Evolutionary conservation across 2,113 vertebrate genomes (phyloP), one percentile per base, ranked within the genome.

Genomic region (Pseudopipra pipra): DNA sequence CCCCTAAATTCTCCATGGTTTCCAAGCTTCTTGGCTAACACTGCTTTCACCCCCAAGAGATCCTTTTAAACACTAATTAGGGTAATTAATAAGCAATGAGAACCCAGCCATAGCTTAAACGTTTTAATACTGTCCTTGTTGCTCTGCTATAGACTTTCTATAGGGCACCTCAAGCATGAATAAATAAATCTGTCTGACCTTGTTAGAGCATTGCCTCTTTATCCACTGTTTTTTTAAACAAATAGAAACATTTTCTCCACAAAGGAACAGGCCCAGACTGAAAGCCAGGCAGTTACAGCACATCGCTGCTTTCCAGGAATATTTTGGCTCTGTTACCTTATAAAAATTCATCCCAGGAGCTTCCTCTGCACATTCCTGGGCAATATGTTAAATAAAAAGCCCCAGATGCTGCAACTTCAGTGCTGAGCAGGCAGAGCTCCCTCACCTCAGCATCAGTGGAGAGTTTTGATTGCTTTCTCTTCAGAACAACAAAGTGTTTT

Each of bases 61-160:
- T 52, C 82, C 70, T 89, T 91, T 89, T 52, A 87, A 88, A 95
- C 25, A 66, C 95, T 93, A 83, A 95, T 95, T 88, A 93, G 72
- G 79, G 51, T 87, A 93, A 95, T 93, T 80, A 88, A 93, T 74
- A 86, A 84, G 65, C 90, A 88, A 37, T 2, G n/a, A 92, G 68
- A 92, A 39, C 85, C 46, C 71, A 80, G 87, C 68, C 68, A 52
- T 13, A 84, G 90, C 52, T 66, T 24, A 61, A 76, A 28, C 19
- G 30, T 44, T 85, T 68, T n/a, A 17, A 46, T 62, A 33, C 44
- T 46, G 56, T n/a, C 47, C 91, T 65, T 78, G 90, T 78, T 91
- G 91, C 73, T 74, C 67, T 55, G 13, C 81, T 61, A 0, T 19
- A 14, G 7, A 10, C 30, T 89, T 94, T 91, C 85, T 94, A 72